Evolutionary conservation across 2,888 invertebrate genomes (phyloP), one percentile per base, ranked within the genome.

Genomic region (Acrocera orbiculus): DNA sequence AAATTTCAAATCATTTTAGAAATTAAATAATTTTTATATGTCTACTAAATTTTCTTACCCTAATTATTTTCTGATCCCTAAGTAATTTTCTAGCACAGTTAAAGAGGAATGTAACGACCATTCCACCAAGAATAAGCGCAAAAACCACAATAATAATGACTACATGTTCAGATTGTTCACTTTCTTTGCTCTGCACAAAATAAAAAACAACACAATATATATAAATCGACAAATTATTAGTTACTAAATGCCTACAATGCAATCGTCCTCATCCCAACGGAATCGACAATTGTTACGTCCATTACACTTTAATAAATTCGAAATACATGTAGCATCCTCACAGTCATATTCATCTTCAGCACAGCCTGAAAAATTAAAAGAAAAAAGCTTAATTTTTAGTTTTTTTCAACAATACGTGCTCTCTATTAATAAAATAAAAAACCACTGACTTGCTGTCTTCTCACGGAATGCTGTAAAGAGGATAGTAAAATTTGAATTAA

Each of bases 121-220:
- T 83, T 17, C 86, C 85, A 26, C 79, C 76, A 34, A 90, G 68
- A 42, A 90, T 85, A 36, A 86, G 62, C 15, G 81, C 80, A 58
- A 89, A 89, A 37, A 90, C 79, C 17, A 86, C 72, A 52, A 90
- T 70, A 42, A 90, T 89, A 48, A 86, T 80, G 53, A 81, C 64
- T 52, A 89, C 82, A 55, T 87, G 80, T 43, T 74, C 73, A 8
- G 72, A 69, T 42, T 67, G 65, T 36, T 49, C 42, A 39, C 45
- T 42, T 32, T 46, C 40, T 46, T 52, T 44, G 7, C 20, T 38
- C 58, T 58, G 49, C n/a, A 43, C 14, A 16, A 36, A 34, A 27
- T n/a, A 28, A 14, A 26, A 32, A 22, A n/a, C n/a, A n/a, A n/a
- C n/a, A n/a, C n/a, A n/a, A n/a, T 10, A 13, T 9, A 30, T 15